Percentiles rank a stretch among this genome's conserved stretches.
Evolutionary conservation across 2,797 vertebrate species (phyloP).

Genomic region (Serranus cabrilla): DNA sequence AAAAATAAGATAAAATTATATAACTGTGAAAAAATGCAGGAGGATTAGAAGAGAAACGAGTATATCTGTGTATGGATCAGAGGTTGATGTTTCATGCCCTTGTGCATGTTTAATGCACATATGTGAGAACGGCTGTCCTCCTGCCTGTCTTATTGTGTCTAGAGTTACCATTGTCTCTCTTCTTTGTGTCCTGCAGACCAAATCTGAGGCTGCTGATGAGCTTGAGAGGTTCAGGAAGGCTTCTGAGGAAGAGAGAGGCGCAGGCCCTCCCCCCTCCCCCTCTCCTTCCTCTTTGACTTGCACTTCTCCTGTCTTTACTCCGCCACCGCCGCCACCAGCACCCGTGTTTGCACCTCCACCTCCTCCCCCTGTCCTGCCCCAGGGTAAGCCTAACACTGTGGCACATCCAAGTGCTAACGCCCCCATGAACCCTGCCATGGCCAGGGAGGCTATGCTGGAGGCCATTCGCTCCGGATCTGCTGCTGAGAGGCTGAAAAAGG

Average conservation of each 20-base stretch:
- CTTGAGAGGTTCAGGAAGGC: conserved; percentile 84
- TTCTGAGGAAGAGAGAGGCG: conserved; percentile 44
- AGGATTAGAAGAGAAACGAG: not conserved
- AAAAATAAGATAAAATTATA: conserved; percentile 19
- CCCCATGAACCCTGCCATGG: conserved; percentile 64
- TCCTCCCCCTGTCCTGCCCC: conserved; percentile 60
- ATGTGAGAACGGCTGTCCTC: conserved; percentile 26
- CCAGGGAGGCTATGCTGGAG: conserved; percentile 91
- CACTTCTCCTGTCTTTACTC: conserved; percentile 54
- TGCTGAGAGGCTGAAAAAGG: conserved; percentile 92
- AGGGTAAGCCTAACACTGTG: conserved; percentile 55
- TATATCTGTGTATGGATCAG: conserved; percentile 13
- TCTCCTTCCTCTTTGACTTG: conserved; percentile 30
- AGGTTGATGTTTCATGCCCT: conserved; percentile 3
- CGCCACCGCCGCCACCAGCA: conserved; percentile 49
- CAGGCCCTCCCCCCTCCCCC: conserved; percentile 26
- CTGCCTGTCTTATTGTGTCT: conserved; percentile 22
- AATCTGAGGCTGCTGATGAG: conserved; percentile 89
- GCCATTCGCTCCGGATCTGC: conserved; percentile 95
- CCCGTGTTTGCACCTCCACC: conserved; percentile 47
- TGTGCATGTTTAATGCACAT: conserved; percentile 9
- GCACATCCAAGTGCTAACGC: conserved; percentile 50
- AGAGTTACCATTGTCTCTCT: conserved; percentile 30
- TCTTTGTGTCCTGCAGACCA: conserved; percentile 83
- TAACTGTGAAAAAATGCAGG: conserved; percentile 4